Evolutionary conservation across 2,888 invertebrate genomes (phyloP).

Genomic region (Hypolimnas misippus): DNA sequence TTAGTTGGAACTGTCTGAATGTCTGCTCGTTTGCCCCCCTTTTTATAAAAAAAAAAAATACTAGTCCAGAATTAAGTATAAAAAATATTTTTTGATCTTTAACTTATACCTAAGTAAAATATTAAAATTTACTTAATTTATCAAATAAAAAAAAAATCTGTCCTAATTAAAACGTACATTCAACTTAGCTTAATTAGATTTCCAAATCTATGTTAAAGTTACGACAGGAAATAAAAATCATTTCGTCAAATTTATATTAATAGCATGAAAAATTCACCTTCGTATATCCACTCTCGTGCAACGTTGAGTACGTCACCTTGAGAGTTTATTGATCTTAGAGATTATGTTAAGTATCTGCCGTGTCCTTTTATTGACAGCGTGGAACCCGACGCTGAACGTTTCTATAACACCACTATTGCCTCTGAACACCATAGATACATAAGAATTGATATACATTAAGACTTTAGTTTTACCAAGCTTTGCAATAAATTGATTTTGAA

Average conservation of each 20-base stretch:
- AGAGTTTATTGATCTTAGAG: constrained; percentile 42
- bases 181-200: constrained; percentile 12
- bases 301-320: constrained; percentile 41
- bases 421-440: background rate
- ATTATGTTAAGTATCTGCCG: constrained; percentile 39
- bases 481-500: no score
- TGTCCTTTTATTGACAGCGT: constrained; percentile 40
- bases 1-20: no score
- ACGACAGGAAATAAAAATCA: constrained; percentile 26
- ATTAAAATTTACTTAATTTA: background rate
- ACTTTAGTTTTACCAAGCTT: no score
- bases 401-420: constrained; percentile 24
- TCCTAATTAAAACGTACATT: background rate
- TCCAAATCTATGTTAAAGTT: constrained; percentile 18
- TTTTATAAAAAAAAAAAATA: no score
- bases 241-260: constrained; percentile 22
- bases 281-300: constrained; percentile 26
- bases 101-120: no score
- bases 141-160: background rate
- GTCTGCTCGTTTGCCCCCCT: no score
- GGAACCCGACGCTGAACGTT: constrained; percentile 25
- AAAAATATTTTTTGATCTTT: no score
- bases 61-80: no score
- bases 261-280: constrained; percentile 17
- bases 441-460: background rate